Evolutionary conservation across 2,113 vertebrate genomes (phyloP), one percentile per base, ranked within the genome.

Genomic region (Neolamprologus falcicula): DNA sequence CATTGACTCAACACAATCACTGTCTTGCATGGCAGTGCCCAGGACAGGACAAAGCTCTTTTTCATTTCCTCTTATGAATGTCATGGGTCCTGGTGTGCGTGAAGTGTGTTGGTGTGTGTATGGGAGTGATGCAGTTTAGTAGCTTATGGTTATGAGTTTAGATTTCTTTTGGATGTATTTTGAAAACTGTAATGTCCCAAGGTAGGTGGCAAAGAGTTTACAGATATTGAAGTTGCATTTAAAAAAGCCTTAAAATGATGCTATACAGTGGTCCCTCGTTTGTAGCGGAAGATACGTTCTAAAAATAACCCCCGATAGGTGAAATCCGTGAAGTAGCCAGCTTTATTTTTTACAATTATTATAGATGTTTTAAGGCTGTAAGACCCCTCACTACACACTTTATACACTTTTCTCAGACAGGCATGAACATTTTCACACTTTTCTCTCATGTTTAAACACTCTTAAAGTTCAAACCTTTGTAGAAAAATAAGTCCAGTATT

Each of bases 21-120:
- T 81, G 91, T 86, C 90, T 91, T 50, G 14, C 83, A 86, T 28
- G 80, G 86, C 88, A 45, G 59, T 71, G 83, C 79, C 85, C 57
- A 50, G 83, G 90, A 94, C 90, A 82, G 85, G 66, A 61, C 71
- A 59, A 9, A 12, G 47, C 80, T 85, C 83, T 81, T 93, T 96
- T 94, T 95, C 94, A 94, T 95, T 92, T 93, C 90, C 90, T 92
- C 85, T 84, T 85, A 84, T 90, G 66, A 90, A 92, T 92, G 89
- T 89, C 88, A 76, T 24, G 54, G 89, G 84, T 78, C 59, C 28
- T 68, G 33, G 42, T 86, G 57, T 88, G 61, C 80, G 57, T 47
- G 26, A 81, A 85, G 47, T 54, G 61, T 82, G 19, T 50, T 68
- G 57, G 59, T 33, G 40, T 59, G 55, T 31, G 45, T 21, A 7